phyloP scores from a whole-genome alignment of 2,113 vertebrate species.

The Microcebus lehilahytsara region DNA sequence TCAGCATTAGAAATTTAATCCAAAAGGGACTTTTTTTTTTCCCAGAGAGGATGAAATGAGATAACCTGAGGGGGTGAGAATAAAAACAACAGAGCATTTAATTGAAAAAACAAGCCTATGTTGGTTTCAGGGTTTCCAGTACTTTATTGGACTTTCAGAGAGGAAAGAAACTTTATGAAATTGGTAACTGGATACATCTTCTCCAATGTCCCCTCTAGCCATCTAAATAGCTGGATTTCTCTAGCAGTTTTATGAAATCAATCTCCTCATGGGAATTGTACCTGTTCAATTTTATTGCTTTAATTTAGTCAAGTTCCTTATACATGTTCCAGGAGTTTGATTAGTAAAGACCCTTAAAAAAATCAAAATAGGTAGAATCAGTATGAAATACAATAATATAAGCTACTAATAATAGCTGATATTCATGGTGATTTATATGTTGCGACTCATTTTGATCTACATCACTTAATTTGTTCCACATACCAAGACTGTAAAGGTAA shows the following conservation, averaged over 20 bases:
- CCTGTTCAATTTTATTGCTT: constrained; percentile 26
- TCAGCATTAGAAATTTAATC: constrained; percentile 48
- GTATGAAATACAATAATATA: neutral
- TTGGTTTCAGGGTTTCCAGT: neutral
- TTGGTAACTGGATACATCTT: neutral
- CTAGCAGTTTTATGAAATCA: constrained; percentile 28
- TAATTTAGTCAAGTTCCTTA: neutral
- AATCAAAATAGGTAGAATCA: neutral
- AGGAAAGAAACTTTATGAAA: neutral
- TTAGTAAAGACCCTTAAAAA: neutral
- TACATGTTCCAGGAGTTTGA: neutral
- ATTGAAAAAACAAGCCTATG: neutral
- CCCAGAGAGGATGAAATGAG: neutral
- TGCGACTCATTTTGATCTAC: neutral
- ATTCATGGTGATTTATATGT: neutral
- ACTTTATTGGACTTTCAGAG: neutral
- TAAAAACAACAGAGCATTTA: constrained; percentile 23
- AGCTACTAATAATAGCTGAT: neutral
- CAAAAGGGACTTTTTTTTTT: neutral
- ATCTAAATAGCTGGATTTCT: neutral
- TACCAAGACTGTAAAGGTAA: neutral
- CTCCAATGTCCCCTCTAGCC: neutral
- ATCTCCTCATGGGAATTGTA: neutral
- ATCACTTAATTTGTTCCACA: neutral
- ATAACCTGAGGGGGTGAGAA: neutral